These are phyloP conservation scores for Tachysurus vachellii DNA, from an alignment of 2,113 vertebrate species.

Conservation along the genomic window DNA sequence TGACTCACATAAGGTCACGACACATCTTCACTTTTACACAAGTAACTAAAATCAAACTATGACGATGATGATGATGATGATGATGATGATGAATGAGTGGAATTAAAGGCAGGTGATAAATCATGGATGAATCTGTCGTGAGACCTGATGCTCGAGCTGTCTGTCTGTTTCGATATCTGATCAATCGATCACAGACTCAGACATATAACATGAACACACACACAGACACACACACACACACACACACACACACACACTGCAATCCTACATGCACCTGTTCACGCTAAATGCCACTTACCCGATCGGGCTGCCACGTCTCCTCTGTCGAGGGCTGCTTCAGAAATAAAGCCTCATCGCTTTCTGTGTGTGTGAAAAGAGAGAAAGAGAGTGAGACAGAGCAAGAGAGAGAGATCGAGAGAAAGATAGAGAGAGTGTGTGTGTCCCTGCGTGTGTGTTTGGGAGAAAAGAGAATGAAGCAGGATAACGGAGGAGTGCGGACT, in stretches of 20 bases:
- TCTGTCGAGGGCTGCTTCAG: constrained; percentile 8
- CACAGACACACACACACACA: background rate
- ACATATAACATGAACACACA: constrained; percentile 5
- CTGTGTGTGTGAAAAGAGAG: background rate
- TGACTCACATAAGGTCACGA: background rate
- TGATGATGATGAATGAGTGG: background rate
- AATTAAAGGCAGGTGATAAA: background rate
- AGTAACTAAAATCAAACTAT: background rate
- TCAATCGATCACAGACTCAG: constrained; percentile 16
- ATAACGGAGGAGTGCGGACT: constrained; percentile 3
- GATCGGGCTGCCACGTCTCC: constrained; percentile 15
- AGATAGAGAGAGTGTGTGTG: background rate
- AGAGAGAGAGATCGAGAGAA: background rate
- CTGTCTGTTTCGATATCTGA: background rate
- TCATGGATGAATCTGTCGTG: background rate
- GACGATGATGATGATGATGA: background rate
- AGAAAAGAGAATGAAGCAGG: constrained; percentile 1
- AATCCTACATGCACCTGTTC: constrained; percentile 15
- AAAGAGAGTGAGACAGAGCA: too few species aligned
- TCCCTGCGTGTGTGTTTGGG: background rate
- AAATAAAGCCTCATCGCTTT: constrained; percentile 19
- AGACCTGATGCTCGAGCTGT: background rate
- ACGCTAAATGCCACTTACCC: background rate
- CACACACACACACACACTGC: constrained; percentile 5
- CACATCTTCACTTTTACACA: constrained; percentile 1